phyloP scores from a whole-genome alignment of 2,113 vertebrate genomes.

The Hepsetus odoe region DNA sequence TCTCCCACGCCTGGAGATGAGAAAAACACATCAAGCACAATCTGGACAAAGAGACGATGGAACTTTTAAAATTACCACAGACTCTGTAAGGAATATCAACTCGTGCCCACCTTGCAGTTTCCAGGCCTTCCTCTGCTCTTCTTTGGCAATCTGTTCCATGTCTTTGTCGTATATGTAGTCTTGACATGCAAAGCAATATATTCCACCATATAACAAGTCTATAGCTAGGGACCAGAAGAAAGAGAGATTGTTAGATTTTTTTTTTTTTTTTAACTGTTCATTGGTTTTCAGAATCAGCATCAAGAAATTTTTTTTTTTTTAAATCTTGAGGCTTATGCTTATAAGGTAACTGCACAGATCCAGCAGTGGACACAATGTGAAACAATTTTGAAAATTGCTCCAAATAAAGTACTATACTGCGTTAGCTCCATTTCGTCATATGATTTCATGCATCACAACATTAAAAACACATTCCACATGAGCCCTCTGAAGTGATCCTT shows the following conservation, averaged over 20 bases:
- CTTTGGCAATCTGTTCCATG: slow-evolving; percentile 99
- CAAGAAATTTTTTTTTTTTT: too few species aligned
- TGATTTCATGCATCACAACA: too few species aligned
- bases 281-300: too few species aligned
- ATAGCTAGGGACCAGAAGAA: slow-evolving; percentile 35
- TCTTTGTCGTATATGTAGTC: slow-evolving; percentile 99
- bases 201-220: slow-evolving; percentile 96
- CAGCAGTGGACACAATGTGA: too few species aligned
- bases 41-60: background rate
- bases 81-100: background rate
- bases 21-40: background rate
- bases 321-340: too few species aligned
- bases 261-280: background rate
- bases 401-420: too few species aligned
- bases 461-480: too few species aligned
- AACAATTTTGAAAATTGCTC: too few species aligned
- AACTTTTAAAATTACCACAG: background rate
- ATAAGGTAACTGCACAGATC: too few species aligned
- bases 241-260: background rate
- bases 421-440: too few species aligned
- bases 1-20: slow-evolving; percentile 86
- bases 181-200: slow-evolving; percentile 99
- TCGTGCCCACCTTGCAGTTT: slow-evolving; percentile 90
- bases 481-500: background rate
- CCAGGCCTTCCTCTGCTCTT: slow-evolving; percentile 98